Percentiles rank a stretch among this genome's conserved stretches.
Conservation (phyloP, 2,888 invertebrate genomes). For the Nasonovia ribisnigri region DNA sequence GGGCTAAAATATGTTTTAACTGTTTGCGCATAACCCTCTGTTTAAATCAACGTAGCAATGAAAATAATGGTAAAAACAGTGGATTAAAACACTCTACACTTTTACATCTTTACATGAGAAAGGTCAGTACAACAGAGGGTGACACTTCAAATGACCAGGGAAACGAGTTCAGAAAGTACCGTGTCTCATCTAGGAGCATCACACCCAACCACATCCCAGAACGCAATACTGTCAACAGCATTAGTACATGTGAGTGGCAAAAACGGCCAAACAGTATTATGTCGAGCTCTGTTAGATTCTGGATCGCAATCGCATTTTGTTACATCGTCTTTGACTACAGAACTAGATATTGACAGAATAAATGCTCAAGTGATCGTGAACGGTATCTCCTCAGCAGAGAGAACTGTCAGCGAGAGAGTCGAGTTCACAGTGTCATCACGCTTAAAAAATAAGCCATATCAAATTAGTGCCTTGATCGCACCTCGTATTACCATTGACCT, state of each 20-base stretch:
- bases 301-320: slow-evolving; percentile 4
- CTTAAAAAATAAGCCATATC: not conserved
- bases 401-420: not conserved
- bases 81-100: not conserved
- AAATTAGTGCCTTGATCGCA: not conserved
- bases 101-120: not conserved
- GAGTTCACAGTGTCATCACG: too few relatives aligned
- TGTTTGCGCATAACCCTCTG: not conserved
- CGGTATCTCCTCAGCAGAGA: not conserved
- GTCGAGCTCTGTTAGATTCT: not conserved
- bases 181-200: not conserved
- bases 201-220: not conserved
- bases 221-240: not conserved
- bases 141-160: not conserved
- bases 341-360: not conserved
- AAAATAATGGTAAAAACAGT: not conserved
- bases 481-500: not conserved
- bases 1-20: not conserved
- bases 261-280: not conserved
- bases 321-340: not conserved
- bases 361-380: not conserved
- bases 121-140: not conserved
- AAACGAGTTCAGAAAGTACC: not conserved
- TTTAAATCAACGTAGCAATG: not conserved
- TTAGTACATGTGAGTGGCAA: not conserved